phyloP scores from a whole-genome alignment of 2,797 vertebrate species.

The Melanotaenia trifasciata region DNA sequence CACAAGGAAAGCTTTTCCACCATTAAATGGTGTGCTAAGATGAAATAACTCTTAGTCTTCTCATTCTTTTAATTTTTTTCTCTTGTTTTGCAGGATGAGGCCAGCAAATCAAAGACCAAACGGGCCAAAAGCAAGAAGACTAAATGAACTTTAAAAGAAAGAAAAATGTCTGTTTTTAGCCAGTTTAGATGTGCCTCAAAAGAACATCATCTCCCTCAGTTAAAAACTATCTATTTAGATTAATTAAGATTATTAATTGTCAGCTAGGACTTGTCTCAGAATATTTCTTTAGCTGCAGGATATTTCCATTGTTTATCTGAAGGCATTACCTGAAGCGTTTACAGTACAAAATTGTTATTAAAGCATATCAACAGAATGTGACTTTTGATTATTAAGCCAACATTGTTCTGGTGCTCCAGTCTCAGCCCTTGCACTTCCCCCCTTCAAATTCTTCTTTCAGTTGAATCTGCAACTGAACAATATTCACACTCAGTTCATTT shows the following conservation, averaged over 20 bases:
- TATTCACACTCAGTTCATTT: constrained; percentile 32
- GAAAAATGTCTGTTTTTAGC: constrained; percentile 5
- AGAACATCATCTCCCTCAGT: neutral
- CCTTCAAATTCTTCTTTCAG: neutral
- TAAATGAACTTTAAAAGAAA: constrained; percentile 68
- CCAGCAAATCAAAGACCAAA: constrained; percentile 77
- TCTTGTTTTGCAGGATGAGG: constrained; percentile 79
- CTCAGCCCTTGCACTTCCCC: no score
- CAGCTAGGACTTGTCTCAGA: neutral
- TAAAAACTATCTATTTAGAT: constrained; percentile 10
- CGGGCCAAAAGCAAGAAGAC: constrained; percentile 81
- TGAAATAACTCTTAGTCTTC: constrained; percentile 48
- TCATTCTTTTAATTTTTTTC: constrained; percentile 27
- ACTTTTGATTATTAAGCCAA: neutral
- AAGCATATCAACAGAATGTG: constrained; percentile 6
- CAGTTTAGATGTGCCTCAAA: neutral
- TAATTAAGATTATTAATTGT: neutral
- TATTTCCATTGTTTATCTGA: neutral
- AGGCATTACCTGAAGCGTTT: constrained; percentile 24
- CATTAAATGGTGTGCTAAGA: constrained; percentile 39
- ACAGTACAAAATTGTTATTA: constrained; percentile 35
- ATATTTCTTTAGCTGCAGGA: neutral
- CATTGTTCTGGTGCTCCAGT: neutral
- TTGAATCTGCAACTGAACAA: constrained; percentile 25
- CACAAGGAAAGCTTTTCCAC: constrained; percentile 17